These are phyloP conservation scores for Lagorchestes hirsutus DNA, from an alignment of 2,797 vertebrate species.

Conservation along the genomic window DNA sequence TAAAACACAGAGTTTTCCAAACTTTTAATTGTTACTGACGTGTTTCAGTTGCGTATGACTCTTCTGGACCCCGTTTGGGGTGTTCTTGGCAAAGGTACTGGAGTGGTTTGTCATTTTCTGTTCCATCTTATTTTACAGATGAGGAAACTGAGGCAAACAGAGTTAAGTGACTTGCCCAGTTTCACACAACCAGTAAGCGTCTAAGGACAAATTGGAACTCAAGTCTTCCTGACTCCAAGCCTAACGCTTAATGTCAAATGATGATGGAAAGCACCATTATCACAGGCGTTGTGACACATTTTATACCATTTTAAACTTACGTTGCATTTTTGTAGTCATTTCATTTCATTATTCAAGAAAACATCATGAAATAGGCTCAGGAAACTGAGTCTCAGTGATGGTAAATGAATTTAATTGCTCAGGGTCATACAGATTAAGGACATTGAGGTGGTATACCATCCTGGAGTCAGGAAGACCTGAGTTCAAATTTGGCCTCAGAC, in stretches of 20 bases:
- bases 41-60: neutral
- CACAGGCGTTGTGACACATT: neutral
- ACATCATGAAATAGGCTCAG: neutral
- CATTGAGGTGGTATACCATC: neutral
- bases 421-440: neutral
- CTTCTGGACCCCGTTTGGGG: neutral
- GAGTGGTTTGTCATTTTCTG: neutral
- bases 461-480: neutral
- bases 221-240: neutral
- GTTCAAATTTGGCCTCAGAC: neutral
- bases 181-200: conserved; percentile 14
- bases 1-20: conserved; percentile 32
- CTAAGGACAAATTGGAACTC: neutral
- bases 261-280: neutral
- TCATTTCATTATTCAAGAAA: neutral
- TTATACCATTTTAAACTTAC: neutral
- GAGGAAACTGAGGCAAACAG: conserved; percentile 18
- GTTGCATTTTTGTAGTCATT: neutral
- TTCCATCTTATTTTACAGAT: neutral
- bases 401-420: neutral
- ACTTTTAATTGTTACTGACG: conserved; percentile 5
- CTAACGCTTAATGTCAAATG: neutral
- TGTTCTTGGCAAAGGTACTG: neutral
- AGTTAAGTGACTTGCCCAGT: conserved; percentile 15
- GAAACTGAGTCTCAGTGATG: neutral